Evolutionary conservation across 1,140 invertebrate genomes (phyloP), one percentile per base, ranked within the genome.

Genomic region (Anastrepha ludens): DNA sequence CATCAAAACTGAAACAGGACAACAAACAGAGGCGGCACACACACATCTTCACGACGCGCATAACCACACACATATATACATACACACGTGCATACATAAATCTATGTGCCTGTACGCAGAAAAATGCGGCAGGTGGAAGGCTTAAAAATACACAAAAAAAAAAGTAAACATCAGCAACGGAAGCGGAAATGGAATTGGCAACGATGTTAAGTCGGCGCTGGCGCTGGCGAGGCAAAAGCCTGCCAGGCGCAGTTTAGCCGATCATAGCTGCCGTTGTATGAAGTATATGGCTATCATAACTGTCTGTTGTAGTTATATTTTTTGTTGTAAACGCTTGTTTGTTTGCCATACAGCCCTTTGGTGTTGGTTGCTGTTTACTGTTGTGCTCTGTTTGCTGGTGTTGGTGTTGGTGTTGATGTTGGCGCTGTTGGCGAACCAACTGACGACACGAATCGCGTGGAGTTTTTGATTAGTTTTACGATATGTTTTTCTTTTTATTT

Each of bases 121-220:
- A 17, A 62, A 15, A 62, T 6, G 60, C 60, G n/a, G 7, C 47
- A 58, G 47, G 47, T 81, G n/a, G 6, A 9, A 50, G 64, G 29
- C 2, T 67, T 29, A 5, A 47, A 47, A 70, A 74, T 47, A 47
- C 4, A 47, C 11, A 1, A 70, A 58, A 41, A 58, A 81, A 81
- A 74, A 81, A 55, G 44, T 55, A 50, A 65, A 86, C 50, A 60
- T 8, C 41, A 60, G 58, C 85, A 86, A 60, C 85, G 85, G 85
- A 86, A 86, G 59, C 85, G 85, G 85, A 86, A 86, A 86, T 86
- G 85, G 62, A 86, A 86, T 62, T 65, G 85, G 74, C 47, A 81
- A 81, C 47, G 74, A 55, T 81, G 74, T 81, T 81, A 81, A 81
- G 47, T 81, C 55, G 47, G n/a, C 70, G 70, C 70, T 74, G 44